Percentiles rank a stretch among this genome's conserved stretches.
Conservation (phyloP, 2,113 vertebrate genomes). For the Gambusia holbrooki region DNA sequence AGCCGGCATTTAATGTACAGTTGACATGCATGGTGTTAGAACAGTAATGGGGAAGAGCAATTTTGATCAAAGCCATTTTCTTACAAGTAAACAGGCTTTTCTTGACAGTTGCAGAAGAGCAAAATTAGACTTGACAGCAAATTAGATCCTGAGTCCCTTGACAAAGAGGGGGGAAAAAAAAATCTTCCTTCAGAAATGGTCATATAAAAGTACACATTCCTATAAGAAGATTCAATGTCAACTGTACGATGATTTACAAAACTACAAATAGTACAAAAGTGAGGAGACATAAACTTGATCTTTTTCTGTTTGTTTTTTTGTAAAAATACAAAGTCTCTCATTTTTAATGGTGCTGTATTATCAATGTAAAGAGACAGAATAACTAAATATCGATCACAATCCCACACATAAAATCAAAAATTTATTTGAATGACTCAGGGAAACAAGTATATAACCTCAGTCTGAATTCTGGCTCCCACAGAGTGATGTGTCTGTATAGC, state of each 20-base stretch:
- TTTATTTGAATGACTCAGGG: background rate
- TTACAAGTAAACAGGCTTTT: slow-evolving; percentile 38
- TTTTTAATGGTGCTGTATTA: background rate
- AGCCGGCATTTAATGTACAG: background rate
- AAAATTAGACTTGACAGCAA: slow-evolving; percentile 56
- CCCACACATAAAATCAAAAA: background rate
- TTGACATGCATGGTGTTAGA: slow-evolving; percentile 21
- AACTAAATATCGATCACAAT: background rate
- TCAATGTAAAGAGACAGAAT: background rate
- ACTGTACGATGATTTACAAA: slow-evolving; percentile 10
- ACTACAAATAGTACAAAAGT: background rate
- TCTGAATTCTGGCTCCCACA: background rate
- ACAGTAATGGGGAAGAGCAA: slow-evolving; percentile 17
- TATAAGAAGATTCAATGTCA: slow-evolving; percentile 26
- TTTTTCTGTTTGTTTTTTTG: background rate
- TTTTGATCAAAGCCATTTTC: slow-evolving; percentile 51
- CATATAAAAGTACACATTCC: slow-evolving; percentile 24
- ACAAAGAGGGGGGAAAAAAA: slow-evolving; percentile 12
- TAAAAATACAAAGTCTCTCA: background rate
- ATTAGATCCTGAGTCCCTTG: slow-evolving; percentile 41
- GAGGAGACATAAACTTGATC: background rate
- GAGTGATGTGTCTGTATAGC: too few species aligned
- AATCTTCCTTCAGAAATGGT: slow-evolving; percentile 44
- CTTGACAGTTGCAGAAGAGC: slow-evolving; percentile 38
- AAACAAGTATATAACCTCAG: background rate